Conservation (phyloP, 1,140 invertebrate species). For the Pachyrhynchus sulphureomaculatus region DNA sequence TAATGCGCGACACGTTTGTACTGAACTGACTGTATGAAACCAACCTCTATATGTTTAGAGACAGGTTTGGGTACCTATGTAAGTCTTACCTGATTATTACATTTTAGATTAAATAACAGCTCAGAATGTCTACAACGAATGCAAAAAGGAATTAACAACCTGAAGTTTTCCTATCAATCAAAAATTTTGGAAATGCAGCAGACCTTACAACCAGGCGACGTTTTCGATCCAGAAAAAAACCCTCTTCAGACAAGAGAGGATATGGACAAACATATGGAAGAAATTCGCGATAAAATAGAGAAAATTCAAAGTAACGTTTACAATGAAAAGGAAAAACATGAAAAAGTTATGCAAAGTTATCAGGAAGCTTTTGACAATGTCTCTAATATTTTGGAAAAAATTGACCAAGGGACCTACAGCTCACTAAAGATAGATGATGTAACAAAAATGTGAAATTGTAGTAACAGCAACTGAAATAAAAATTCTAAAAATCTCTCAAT, state of each 20-base stretch:
- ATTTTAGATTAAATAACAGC: slow-evolving; percentile 38
- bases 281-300: slow-evolving; percentile 41
- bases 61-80: too few relatives aligned
- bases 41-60: too few relatives aligned
- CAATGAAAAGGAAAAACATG: slow-evolving; percentile 25
- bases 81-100: too few relatives aligned
- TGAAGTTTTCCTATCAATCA: slow-evolving; percentile 42
- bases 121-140: slow-evolving; percentile 41
- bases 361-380: slow-evolving; percentile 37
- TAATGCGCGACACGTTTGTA: too few relatives aligned
- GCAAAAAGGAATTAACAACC: slow-evolving; percentile 46
- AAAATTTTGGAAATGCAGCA: slow-evolving; percentile 32
- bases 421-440: slow-evolving; percentile 8
- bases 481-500: too few relatives aligned
- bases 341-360: slow-evolving; percentile 33
- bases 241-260: slow-evolving; percentile 33
- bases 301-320: slow-evolving; percentile 33
- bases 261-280: slow-evolving; percentile 41
- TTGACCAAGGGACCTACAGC: slow-evolving; percentile 37
- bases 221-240: slow-evolving; percentile 1
- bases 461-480: not conserved
- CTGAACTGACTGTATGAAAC: too few relatives aligned
- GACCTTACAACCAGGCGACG: slow-evolving; percentile 23
- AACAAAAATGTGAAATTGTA: not conserved
- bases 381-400: slow-evolving; percentile 30